Percentiles rank a stretch among this genome's conserved stretches.
phyloP scores from a whole-genome alignment of 1,140 invertebrate species.

The Sinella curviseta region DNA sequence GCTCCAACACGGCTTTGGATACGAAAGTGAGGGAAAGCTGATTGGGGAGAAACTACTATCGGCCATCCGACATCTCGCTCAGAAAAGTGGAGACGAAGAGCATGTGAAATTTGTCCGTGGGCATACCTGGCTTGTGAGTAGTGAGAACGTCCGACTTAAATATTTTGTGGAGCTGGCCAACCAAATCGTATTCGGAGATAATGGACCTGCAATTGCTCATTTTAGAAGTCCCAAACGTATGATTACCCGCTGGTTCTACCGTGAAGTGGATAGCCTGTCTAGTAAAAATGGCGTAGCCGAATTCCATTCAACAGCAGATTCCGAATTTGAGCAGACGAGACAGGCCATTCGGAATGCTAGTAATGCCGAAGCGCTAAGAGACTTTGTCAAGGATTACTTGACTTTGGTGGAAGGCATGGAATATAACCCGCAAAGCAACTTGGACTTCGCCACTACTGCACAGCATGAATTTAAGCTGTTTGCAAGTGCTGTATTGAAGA shows the following conservation, averaged over 20 bases:
- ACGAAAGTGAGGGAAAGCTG: neutral
- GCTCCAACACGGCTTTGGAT: neutral
- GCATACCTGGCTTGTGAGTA: neutral
- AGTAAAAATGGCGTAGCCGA: neutral
- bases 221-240: neutral
- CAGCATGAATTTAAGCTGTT: neutral
- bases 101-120: neutral
- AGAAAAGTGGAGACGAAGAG: neutral
- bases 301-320: neutral
- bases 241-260: neutral
- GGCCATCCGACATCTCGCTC: neutral
- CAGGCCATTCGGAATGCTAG: neutral
- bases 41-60: neutral
- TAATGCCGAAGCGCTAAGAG: neutral
- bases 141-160: slow-evolving; percentile 1
- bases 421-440: neutral
- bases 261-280: neutral
- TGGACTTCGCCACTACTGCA: neutral
- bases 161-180: neutral
- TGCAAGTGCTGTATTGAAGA: neutral
- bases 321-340: neutral
- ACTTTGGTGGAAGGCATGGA: neutral
- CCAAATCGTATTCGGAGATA: neutral
- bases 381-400: neutral
- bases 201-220: neutral